These are phyloP conservation scores for Pangasius macronema DNA, from an alignment of 2,797 vertebrate genomes.

Conservation along the genomic window DNA sequence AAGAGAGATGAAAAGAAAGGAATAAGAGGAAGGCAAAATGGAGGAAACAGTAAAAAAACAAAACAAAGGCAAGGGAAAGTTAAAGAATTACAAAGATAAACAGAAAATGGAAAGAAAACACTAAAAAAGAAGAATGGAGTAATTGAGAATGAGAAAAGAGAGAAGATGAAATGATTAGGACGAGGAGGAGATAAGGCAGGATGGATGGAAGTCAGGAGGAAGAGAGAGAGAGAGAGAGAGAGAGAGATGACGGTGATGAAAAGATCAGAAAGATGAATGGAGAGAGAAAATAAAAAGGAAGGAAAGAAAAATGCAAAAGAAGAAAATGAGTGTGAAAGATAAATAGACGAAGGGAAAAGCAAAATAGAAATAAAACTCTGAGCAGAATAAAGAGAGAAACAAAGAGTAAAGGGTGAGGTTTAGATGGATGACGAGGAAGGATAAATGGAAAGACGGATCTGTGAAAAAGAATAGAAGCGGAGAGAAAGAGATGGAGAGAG, in stretches of 20 bases:
- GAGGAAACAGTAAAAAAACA: not conserved
- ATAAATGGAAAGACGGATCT: not conserved
- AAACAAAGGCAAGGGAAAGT: not conserved
- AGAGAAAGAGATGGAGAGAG: not conserved
- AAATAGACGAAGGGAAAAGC: not conserved
- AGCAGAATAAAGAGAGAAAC: not conserved
- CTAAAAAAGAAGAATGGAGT: not conserved
- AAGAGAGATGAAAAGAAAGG: not conserved
- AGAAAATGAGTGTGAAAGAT: not conserved
- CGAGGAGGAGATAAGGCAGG: not conserved
- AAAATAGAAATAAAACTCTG: conserved; percentile 10
- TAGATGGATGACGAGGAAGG: not conserved
- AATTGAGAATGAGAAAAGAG: not conserved
- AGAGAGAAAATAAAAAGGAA: conserved; percentile 8
- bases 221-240: conserved; percentile 1
- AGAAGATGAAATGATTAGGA: not conserved
- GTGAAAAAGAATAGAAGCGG: not conserved
- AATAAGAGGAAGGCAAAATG: not conserved
- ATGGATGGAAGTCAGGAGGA: conserved; percentile 37
- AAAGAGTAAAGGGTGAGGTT: not conserved
- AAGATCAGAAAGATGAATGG: not conserved
- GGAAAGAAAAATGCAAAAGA: conserved; percentile 2
- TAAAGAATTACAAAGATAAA: no score
- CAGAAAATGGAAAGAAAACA: not conserved
- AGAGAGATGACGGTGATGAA: not conserved